phyloP scores from a whole-genome alignment of 2,113 vertebrate genomes.

The Atlantisia rogersi region DNA sequence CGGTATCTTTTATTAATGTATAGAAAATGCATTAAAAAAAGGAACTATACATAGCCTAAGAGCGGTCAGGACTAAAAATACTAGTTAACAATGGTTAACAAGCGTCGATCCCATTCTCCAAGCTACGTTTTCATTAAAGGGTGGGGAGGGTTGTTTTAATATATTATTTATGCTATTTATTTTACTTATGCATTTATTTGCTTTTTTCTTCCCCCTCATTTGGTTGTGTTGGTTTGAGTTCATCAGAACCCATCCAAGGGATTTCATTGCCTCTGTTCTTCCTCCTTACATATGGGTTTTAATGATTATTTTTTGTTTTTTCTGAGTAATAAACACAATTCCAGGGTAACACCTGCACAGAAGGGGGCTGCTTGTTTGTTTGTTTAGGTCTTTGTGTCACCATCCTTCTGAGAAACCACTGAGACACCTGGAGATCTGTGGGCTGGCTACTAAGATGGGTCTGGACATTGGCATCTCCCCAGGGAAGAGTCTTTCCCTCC shows the following conservation, averaged over 20 bases:
- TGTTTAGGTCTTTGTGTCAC: slow-evolving; percentile 1
- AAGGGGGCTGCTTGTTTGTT: slow-evolving; percentile 6
- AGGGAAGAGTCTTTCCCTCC: not conserved
- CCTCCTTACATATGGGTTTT: not conserved
- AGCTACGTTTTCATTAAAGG: slow-evolving; percentile 67
- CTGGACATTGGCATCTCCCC: not conserved
- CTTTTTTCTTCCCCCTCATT: slow-evolving; percentile 2
- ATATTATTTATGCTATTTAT: slow-evolving; percentile 65
- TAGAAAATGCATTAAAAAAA: slow-evolving; percentile 99
- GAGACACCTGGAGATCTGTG: not conserved
- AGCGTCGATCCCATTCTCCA: slow-evolving; percentile 79
- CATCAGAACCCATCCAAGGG: not conserved
- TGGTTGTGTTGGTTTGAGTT: slow-evolving; percentile 13
- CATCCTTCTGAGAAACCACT: slow-evolving; percentile 49
- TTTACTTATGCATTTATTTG: slow-evolving; percentile 30
- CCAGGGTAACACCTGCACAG: slow-evolving; percentile 31
- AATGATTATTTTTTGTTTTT: not conserved
- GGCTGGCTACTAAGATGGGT: not conserved
- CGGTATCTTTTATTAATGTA: slow-evolving; percentile 98
- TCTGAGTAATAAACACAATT: not conserved
- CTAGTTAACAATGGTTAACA: slow-evolving; percentile 90
- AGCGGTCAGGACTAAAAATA: slow-evolving; percentile 91
- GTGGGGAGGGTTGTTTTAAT: slow-evolving; percentile 30
- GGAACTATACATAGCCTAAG: slow-evolving; percentile 94
- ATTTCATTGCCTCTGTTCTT: not conserved